Percentiles rank a stretch among this genome's conserved stretches.
Conservation (phyloP, 1,140 invertebrate species). For the Drosophila asahinai region DNA sequence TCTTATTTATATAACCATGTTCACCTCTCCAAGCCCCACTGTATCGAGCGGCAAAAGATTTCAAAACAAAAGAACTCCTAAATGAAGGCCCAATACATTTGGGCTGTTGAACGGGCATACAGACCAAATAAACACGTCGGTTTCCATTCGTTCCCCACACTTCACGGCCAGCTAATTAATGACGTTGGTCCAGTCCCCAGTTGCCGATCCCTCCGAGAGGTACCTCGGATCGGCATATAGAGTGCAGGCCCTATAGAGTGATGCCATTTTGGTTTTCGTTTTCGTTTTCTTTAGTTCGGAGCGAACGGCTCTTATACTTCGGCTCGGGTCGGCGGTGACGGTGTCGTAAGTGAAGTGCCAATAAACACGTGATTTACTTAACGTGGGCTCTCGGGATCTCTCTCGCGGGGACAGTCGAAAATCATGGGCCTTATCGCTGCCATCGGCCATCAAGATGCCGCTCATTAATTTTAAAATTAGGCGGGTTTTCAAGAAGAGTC, state of each 20-base stretch:
- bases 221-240: constrained; percentile 36
- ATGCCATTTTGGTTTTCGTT: constrained; percentile 75
- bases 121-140: constrained; percentile 76
- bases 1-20: background rate
- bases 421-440: constrained; percentile 79
- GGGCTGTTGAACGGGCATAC: constrained; percentile 58
- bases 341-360: constrained; percentile 82
- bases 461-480: constrained; percentile 85
- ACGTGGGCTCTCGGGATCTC: constrained; percentile 46
- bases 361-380: constrained; percentile 81
- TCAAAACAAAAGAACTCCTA: constrained; percentile 67
- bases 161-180: constrained; percentile 77
- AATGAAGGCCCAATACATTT: constrained; percentile 70
- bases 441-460: constrained; percentile 85
- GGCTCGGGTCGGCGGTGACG: constrained; percentile 47
- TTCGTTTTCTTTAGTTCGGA: constrained; percentile 1
- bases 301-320: constrained; percentile 52
- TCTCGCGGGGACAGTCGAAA: constrained; percentile 64
- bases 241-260: constrained; percentile 57
- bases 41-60: constrained; percentile 55
- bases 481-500: constrained; percentile 78
- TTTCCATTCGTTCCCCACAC: constrained; percentile 76
- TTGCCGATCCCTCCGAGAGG: constrained; percentile 2
- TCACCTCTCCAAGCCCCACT: constrained; percentile 4
- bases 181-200: constrained; percentile 63